Evolutionary conservation across 2,888 invertebrate genomes (phyloP).

Genomic region (Acanthococcus lagerstroemiae): DNA sequence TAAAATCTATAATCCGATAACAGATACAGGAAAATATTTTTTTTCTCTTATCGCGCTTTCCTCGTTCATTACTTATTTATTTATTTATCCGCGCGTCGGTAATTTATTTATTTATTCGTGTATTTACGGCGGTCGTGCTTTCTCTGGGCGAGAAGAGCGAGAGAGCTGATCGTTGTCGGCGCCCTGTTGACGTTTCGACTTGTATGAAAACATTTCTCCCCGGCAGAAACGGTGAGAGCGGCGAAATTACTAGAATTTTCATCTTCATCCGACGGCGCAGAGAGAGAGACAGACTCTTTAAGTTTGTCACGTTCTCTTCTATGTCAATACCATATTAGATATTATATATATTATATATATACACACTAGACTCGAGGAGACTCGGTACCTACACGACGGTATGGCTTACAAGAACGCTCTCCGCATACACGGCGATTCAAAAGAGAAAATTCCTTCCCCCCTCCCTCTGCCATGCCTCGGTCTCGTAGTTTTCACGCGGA

Average conservation of each 20-base stretch:
- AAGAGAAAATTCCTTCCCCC: not conserved
- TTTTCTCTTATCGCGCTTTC: not conserved
- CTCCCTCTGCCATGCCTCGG: too few relatives aligned
- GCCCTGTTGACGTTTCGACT: not conserved
- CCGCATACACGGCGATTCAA: too few relatives aligned
- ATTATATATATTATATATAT: not conserved
- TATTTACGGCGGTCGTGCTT: not conserved
- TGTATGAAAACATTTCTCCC: not conserved
- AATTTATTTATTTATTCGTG: not conserved
- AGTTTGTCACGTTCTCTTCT: not conserved
- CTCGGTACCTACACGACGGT: not conserved
- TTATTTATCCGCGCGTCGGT: not conserved
- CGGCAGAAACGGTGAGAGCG: not conserved
- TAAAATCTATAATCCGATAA: not conserved
- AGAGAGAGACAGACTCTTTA: not conserved
- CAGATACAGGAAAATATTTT: not conserved
- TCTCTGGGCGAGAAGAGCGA: too few relatives aligned
- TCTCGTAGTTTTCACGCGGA: too few relatives aligned
- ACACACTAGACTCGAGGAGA: too few relatives aligned
- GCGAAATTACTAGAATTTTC: not conserved
- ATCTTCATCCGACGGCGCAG: not conserved
- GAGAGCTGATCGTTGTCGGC: not conserved
- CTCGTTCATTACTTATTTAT: not conserved
- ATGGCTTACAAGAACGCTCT: too few relatives aligned
- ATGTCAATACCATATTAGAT: not conserved